A percentile compares a stretch with the other conserved stretches of the same genome.
phyloP scores from a whole-genome alignment of 1,140 invertebrate species.

The Stenopsyche tienmushanensis region DNA sequence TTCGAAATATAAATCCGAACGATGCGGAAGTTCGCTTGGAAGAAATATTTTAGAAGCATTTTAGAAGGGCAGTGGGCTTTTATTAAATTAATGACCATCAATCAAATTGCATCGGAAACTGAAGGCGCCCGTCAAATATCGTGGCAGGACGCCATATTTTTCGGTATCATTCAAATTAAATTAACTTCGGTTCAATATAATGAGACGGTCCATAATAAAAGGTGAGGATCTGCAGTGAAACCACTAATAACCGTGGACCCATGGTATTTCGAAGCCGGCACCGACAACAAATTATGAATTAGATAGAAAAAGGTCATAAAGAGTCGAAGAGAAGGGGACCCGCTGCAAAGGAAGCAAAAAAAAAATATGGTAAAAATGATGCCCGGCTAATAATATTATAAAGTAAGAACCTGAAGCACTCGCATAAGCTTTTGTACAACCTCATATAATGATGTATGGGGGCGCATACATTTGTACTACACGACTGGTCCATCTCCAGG shows the following conservation, averaged over 20 bases:
- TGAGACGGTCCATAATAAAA: slow-evolving; percentile 20
- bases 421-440: slow-evolving; percentile 19
- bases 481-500: slow-evolving; percentile 13
- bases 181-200: slow-evolving; percentile 20
- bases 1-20: no score
- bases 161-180: slow-evolving; percentile 25
- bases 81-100: no score
- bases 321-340: slow-evolving; percentile 2
- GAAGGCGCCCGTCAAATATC: neutral
- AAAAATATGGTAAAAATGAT: slow-evolving; percentile 33
- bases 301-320: slow-evolving; percentile 39
- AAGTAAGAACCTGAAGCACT: slow-evolving; percentile 28
- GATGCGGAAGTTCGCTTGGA: no score
- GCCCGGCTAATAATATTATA: slow-evolving; percentile 41
- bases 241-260: slow-evolving; percentile 33
- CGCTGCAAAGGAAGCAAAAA: slow-evolving; percentile 1
- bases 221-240: slow-evolving; percentile 23
- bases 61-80: no score
- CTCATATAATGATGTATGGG: slow-evolving; percentile 33
- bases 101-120: no score
- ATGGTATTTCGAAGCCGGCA: slow-evolving; percentile 1
- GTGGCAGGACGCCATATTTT: neutral
- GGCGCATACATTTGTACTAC: slow-evolving; percentile 31
- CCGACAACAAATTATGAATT: slow-evolving; percentile 40
- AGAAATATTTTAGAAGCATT: no score